Evolutionary conservation across 2,797 vertebrate species (phyloP).

Genomic region (Menidia menidia): DNA sequence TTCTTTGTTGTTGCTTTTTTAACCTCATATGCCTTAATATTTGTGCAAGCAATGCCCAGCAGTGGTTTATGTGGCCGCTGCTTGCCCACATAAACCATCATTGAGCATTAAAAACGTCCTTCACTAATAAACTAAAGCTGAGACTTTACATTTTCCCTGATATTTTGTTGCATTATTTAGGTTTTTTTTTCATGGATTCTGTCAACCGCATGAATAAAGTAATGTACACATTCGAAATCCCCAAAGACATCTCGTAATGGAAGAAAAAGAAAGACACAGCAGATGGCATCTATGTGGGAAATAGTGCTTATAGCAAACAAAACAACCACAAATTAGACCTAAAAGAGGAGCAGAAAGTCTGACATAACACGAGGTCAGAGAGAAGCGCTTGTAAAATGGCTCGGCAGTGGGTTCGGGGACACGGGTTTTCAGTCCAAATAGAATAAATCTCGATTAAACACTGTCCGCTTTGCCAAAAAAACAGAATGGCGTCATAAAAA

Average conservation of each 20-base stretch:
- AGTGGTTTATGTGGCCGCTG: too few relatives aligned
- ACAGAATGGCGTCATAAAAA: not conserved
- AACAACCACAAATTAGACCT: slow-evolving; percentile 12
- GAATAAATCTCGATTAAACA: not conserved
- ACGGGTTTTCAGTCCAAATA: not conserved
- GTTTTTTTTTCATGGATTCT: not conserved
- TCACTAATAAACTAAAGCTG: not conserved
- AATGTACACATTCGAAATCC: slow-evolving; percentile 14
- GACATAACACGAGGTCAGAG: slow-evolving; percentile 5
- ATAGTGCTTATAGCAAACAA: slow-evolving; percentile 36
- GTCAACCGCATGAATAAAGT: slow-evolving; percentile 5
- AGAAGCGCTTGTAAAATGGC: slow-evolving; percentile 12
- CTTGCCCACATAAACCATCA: not conserved
- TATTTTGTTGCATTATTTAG: slow-evolving; percentile 4
- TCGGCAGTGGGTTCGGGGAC: not conserved
- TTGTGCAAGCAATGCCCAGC: too few relatives aligned
- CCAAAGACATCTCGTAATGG: slow-evolving; percentile 21
- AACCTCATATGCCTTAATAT: too few relatives aligned
- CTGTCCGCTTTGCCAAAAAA: not conserved
- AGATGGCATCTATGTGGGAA: slow-evolving; percentile 56
- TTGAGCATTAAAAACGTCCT: not conserved
- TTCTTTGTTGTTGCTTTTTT: too few relatives aligned
- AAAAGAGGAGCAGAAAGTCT: not conserved
- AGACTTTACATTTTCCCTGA: not conserved
- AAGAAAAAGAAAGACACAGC: slow-evolving; percentile 31